Evolutionary conservation across 2,113 vertebrate genomes (phyloP).

Genomic region (Monopterus albus): DNA sequence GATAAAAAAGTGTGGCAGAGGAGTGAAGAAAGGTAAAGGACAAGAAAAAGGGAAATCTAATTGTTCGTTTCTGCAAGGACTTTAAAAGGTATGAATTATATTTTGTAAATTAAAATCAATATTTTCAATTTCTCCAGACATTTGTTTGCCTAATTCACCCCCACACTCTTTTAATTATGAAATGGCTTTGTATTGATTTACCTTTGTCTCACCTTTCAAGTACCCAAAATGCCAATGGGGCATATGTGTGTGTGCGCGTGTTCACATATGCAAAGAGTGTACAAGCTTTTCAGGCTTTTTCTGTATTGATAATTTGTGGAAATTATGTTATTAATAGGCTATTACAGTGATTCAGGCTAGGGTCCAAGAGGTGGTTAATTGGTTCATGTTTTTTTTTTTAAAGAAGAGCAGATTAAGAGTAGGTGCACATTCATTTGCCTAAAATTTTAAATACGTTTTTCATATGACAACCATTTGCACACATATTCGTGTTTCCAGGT

Average conservation of each 20-base stretch:
- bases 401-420: not conserved
- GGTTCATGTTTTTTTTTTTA: conserved; percentile 23
- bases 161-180: conserved; percentile 91
- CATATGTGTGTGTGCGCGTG: not conserved
- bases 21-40: conserved; percentile 31
- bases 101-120: conserved; percentile 95
- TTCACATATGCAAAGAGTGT: not conserved
- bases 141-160: conserved; percentile 92
- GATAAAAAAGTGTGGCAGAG: conserved; percentile 25
- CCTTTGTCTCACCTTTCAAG: conserved; percentile 72
- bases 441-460: no score
- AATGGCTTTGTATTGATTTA: conserved; percentile 92
- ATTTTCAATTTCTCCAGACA: conserved; percentile 91
- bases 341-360: not conserved
- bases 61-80: conserved; percentile 84
- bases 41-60: conserved; percentile 73
- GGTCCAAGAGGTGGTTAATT: conserved; percentile 3
- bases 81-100: conserved; percentile 85
- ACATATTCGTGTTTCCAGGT: not conserved
- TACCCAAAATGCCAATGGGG: conserved; percentile 45
- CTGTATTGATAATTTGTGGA: conserved; percentile 28
- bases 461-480: not conserved
- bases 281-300: not conserved
- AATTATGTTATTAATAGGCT: conserved; percentile 32
- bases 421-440: not conserved